Percentiles rank a stretch among this genome's conserved stretches.
These are phyloP conservation scores for Microctonus aethiopoides DNA, from an alignment of 2,888 invertebrate species.

Conservation along the genomic window DNA sequence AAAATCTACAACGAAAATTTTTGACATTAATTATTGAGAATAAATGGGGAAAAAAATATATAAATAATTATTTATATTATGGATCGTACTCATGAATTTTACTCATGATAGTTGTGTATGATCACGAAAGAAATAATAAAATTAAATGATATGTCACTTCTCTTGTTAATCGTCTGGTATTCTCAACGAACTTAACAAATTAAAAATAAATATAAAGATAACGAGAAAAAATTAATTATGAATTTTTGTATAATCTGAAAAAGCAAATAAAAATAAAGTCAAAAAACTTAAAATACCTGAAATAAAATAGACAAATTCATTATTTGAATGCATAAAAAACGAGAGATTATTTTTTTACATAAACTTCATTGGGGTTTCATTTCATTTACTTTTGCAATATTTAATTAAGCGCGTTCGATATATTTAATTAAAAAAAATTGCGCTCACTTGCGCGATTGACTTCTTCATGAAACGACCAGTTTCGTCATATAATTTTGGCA, in stretches of 20 bases:
- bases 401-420: too few relatives aligned
- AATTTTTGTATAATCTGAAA: conserved; percentile 29
- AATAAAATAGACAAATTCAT: neutral
- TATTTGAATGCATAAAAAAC: neutral
- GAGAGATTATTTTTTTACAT: neutral
- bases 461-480: neutral
- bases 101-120: conserved; percentile 36
- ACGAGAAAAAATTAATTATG: conserved; percentile 16
- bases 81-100: conserved; percentile 31
- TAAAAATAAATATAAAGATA: conserved; percentile 34
- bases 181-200: conserved; percentile 34
- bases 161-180: conserved; percentile 59
- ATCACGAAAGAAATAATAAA: conserved; percentile 58
- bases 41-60: conserved; percentile 26
- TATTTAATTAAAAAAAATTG: too few relatives aligned
- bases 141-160: conserved; percentile 66
- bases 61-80: too few relatives aligned
- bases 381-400: neutral
- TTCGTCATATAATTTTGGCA: neutral
- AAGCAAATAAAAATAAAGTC: conserved; percentile 24
- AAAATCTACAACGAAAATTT: neutral
- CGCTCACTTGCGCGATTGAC: too few relatives aligned
- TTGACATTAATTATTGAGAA: neutral
- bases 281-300: conserved; percentile 4
- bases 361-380: neutral